Evolutionary conservation across 2,113 vertebrate species (phyloP).

Genomic region (Neotoma lepida): DNA sequence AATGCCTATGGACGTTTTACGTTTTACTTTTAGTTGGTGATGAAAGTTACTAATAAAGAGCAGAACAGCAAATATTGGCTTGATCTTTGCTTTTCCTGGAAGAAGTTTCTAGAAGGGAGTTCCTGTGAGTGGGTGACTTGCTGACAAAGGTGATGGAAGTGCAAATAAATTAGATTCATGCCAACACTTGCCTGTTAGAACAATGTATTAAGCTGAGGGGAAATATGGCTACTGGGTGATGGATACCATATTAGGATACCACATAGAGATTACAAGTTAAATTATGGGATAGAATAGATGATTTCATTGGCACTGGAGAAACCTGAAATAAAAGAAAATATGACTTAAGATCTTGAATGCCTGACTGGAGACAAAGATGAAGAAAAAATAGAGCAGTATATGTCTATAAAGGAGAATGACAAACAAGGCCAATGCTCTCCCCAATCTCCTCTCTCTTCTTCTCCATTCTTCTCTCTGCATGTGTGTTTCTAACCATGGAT

Average conservation of each 20-base stretch:
- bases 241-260: not conserved
- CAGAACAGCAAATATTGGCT: not conserved
- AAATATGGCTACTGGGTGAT: not conserved
- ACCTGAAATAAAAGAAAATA: not conserved
- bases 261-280: not conserved
- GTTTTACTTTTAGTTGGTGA: constrained; percentile 5
- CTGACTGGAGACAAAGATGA: not conserved
- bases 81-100: constrained; percentile 43
- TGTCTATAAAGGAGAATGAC: not conserved
- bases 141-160: not conserved
- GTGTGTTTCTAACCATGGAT: not conserved
- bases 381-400: not conserved
- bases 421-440: not conserved
- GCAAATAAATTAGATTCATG: not conserved
- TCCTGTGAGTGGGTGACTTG: not conserved
- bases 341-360: not conserved
- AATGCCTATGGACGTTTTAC: constrained; percentile 7
- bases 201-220: not conserved
- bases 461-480: too few species aligned
- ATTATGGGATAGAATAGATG: not conserved
- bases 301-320: not conserved
- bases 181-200: not conserved
- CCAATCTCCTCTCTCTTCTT: not conserved
- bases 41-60: constrained; percentile 25
- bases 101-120: not conserved